Evolutionary conservation across 2,888 invertebrate species (phyloP).

Genomic region (Trisateles emortualis): DNA sequence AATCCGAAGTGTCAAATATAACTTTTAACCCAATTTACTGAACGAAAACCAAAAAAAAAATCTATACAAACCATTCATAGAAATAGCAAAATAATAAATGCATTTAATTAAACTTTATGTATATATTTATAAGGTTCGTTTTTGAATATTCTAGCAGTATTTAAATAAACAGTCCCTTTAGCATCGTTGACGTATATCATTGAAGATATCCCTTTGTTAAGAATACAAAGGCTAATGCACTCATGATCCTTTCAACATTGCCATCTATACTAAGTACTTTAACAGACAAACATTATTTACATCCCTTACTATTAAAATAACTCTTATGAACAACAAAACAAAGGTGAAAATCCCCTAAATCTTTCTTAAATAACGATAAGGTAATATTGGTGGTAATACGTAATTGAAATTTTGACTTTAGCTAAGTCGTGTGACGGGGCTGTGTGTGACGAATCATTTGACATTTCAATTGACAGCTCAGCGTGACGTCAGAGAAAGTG

Average conservation of each 20-base stretch:
- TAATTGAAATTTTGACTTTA: conserved; percentile 85
- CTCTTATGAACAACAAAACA: conserved; percentile 7
- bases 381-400: conserved; percentile 49
- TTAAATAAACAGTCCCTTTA: conserved; percentile 46
- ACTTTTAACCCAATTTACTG: conserved; percentile 78
- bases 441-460: conserved; percentile 65
- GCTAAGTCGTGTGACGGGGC: conserved; percentile 82
- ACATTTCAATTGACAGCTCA: conserved; percentile 69
- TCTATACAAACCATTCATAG: conserved; percentile 43
- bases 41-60: conserved; percentile 56
- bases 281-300: conserved; percentile 35
- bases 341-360: conserved; percentile 20
- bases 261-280: conserved; percentile 82
- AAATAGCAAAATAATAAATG: conserved; percentile 13
- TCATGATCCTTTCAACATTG: conserved; percentile 84
- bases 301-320: neutral
- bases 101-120: neutral
- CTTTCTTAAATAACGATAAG: conserved; percentile 2
- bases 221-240: conserved; percentile 81
- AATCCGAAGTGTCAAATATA: conserved; percentile 71
- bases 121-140: conserved; percentile 27
- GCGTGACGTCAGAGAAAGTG: conserved; percentile 60
- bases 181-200: conserved; percentile 74
- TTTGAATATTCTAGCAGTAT: conserved; percentile 9
- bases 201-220: conserved; percentile 68